Evolutionary conservation across 37 sponge, comb jelly and placozoan species (phyloP).

Genomic region (Aphrocallistes beatrix): DNA sequence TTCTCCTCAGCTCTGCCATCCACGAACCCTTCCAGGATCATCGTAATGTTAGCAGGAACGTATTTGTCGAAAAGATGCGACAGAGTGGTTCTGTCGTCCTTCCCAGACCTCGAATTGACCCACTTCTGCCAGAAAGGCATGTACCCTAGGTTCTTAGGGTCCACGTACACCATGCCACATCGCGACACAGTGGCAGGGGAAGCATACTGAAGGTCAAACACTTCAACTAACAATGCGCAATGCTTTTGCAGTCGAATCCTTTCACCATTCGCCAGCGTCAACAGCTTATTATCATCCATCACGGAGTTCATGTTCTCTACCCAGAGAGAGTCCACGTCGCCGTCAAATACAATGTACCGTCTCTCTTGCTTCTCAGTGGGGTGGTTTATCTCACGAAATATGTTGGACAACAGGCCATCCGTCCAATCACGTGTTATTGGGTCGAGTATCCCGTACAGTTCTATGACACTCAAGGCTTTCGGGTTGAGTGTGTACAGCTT

Average conservation of each 20-base stretch:
- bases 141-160: constrained; percentile 96
- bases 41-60: constrained; percentile 55
- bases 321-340: constrained; percentile 98
- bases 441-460: constrained; percentile 95
- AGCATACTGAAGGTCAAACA: constrained; percentile 94
- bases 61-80: constrained; percentile 71
- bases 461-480: constrained; percentile 89
- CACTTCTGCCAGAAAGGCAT: constrained; percentile 87
- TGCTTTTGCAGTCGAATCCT: constrained; percentile 93
- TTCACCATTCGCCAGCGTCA: constrained; percentile 98
- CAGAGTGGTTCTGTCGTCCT: constrained; percentile 54
- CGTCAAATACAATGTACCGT: constrained; percentile 90
- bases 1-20: constrained; percentile 79
- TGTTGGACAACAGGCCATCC: constrained; percentile 96
- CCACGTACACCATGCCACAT: constrained; percentile 99
- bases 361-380: constrained; percentile 97
- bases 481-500: constrained; percentile 90
- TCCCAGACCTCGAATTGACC: constrained; percentile 44
- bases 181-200: constrained; percentile 97
- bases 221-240: constrained; percentile 92
- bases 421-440: constrained; percentile 98
- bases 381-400: constrained; percentile 93
- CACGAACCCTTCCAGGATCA: constrained; percentile 82
- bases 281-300: constrained; percentile 97
- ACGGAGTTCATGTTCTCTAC: constrained; percentile 99